phyloP scores from a whole-genome alignment of 1,140 invertebrate genomes.

The Bathynomus jamesi region DNA sequence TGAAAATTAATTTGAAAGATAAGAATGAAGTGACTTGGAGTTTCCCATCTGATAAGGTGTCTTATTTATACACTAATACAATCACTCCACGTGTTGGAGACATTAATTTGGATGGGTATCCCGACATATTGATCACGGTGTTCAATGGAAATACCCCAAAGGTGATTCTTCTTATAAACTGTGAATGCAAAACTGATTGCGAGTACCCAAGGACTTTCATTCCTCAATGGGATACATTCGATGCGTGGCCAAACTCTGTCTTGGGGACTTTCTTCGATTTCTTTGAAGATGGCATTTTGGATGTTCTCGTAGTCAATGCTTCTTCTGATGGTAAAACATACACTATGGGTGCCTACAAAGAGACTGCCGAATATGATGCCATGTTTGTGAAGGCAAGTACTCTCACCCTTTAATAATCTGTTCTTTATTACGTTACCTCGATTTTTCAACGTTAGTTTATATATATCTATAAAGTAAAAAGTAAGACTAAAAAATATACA shows the following conservation, averaged over 20 bases:
- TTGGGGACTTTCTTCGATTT: conserved; percentile 90
- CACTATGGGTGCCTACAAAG: conserved; percentile 65
- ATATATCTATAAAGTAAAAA: no score
- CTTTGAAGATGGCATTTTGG: conserved; percentile 69
- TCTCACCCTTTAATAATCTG: background rate
- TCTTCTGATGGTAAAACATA: conserved; percentile 17
- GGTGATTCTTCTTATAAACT: conserved; percentile 20
- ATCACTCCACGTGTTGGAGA: conserved; percentile 81
- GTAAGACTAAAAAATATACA: no score
- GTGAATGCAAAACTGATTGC: conserved; percentile 41
- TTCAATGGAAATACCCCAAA: conserved; percentile 27
- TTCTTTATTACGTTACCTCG: background rate
- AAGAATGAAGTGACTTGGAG: conserved; percentile 48
- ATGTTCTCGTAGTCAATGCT: conserved; percentile 66
- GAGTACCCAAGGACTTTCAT: conserved; percentile 40
- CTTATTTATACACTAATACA: conserved; percentile 54
- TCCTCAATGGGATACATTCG: conserved; percentile 24
- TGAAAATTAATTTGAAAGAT: conserved; percentile 20
- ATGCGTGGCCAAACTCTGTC: conserved; percentile 51
- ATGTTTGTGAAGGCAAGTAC: conserved; percentile 80
- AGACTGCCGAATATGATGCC: conserved; percentile 83
- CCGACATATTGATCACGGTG: conserved; percentile 77
- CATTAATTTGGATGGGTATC: conserved; percentile 92
- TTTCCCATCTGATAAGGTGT: conserved; percentile 48
- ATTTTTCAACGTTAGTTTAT: background rate